Evolutionary conservation across 2,113 vertebrate genomes (phyloP).

Genomic region (Cranoglanis bouderius): DNA sequence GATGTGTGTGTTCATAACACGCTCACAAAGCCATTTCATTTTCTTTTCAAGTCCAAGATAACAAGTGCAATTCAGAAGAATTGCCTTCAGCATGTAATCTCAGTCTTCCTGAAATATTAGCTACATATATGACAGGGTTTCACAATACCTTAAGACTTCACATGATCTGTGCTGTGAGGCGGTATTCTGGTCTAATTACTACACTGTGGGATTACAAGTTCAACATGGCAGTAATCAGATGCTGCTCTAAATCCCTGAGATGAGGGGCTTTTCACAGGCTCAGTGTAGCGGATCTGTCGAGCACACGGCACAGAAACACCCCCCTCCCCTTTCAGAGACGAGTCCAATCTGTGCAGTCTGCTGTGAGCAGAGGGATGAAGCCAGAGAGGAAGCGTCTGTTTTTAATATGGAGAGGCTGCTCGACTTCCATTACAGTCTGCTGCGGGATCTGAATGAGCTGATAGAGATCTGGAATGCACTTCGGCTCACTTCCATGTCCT

Average conservation of each 20-base stretch:
- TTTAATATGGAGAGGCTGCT: slow-evolving; percentile 49
- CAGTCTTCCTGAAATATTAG: slow-evolving; percentile 45
- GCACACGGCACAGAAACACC: slow-evolving; percentile 49
- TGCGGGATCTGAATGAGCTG: slow-evolving; percentile 39
- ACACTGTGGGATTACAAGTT: slow-evolving; percentile 47
- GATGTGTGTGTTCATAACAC: slow-evolving; percentile 23
- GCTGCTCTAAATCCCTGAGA: slow-evolving; percentile 65
- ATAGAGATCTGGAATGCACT: slow-evolving; percentile 44
- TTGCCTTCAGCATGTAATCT: slow-evolving; percentile 37
- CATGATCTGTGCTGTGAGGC: slow-evolving; percentile 39
- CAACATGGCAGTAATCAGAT: slow-evolving; percentile 63
- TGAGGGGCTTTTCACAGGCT: slow-evolving; percentile 63
- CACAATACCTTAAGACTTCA: slow-evolving; percentile 33
- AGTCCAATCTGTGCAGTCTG: slow-evolving; percentile 59
- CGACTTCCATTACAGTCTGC: slow-evolving; percentile 45
- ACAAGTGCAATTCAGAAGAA: slow-evolving; percentile 21
- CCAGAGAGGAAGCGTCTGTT: slow-evolving; percentile 52
- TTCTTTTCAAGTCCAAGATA: not conserved
- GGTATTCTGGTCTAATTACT: slow-evolving; percentile 48
- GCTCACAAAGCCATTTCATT: slow-evolving; percentile 25
- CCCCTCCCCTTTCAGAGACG: slow-evolving; percentile 49
- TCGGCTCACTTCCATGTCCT: slow-evolving; percentile 20
- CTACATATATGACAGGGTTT: slow-evolving; percentile 21
- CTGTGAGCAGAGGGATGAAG: slow-evolving; percentile 51
- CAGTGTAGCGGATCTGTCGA: slow-evolving; percentile 58